phyloP scores from a whole-genome alignment of 2,113 vertebrate species.

The Heterochromis multidens region DNA sequence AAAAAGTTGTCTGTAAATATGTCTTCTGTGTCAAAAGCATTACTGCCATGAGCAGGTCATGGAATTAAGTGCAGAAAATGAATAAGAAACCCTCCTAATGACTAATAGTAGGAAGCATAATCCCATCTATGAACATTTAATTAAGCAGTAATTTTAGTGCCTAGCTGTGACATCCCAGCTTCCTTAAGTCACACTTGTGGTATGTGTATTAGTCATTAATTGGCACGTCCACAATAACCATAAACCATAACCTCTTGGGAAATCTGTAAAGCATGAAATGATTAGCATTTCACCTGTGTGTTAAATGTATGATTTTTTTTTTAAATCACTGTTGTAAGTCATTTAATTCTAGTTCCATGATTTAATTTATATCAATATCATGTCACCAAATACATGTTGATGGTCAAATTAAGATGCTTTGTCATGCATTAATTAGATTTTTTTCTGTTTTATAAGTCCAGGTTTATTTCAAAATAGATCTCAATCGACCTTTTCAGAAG shows the following conservation, averaged over 20 bases:
- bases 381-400: background rate
- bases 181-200: background rate
- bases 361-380: background rate
- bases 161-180: conserved; percentile 4
- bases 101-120: conserved; percentile 25
- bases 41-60: background rate
- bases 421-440: background rate
- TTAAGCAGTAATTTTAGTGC: background rate
- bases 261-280: background rate
- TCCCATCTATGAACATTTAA: conserved; percentile 28
- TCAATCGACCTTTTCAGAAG: conserved; percentile 58
- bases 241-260: background rate
- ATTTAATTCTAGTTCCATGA: background rate
- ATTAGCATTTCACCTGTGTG: background rate
- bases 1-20: background rate
- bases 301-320: background rate
- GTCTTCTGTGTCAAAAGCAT: background rate
- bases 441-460: conserved; percentile 18
- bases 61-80: conserved; percentile 17
- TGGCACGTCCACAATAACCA: background rate
- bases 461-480: conserved; percentile 43
- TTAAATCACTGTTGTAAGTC: background rate
- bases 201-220: background rate
- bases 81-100: background rate
- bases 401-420: background rate